phyloP scores from a whole-genome alignment of 2,797 vertebrate genomes.

The Champsocephalus esox region DNA sequence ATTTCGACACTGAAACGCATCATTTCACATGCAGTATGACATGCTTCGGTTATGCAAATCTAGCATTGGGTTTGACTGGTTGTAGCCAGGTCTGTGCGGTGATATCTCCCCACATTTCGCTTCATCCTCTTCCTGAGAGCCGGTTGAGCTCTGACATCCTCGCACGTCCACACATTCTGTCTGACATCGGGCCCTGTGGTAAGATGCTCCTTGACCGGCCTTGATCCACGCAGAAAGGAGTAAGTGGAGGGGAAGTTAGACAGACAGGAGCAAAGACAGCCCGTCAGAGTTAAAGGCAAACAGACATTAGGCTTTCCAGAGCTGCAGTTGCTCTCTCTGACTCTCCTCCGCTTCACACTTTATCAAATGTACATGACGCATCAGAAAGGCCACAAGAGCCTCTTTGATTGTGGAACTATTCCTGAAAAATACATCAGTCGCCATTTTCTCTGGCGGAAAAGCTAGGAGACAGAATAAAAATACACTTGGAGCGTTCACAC shows the following conservation, averaged over 20 bases:
- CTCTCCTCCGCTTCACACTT: conserved; percentile 73
- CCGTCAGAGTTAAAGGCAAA: conserved; percentile 86
- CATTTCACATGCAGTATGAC: conserved; percentile 35
- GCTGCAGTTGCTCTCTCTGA: conserved; percentile 72
- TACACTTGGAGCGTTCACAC: conserved; percentile 47
- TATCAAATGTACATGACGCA: conserved; percentile 87
- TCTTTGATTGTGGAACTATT: conserved; percentile 86
- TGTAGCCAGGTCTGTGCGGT: conserved; percentile 48
- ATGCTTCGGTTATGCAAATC: conserved; percentile 52
- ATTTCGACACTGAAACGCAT: conserved; percentile 35
- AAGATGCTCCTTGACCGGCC: conserved; percentile 79
- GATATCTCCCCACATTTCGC: conserved; percentile 31
- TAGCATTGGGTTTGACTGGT: conserved; percentile 20
- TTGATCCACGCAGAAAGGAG: conserved; percentile 80
- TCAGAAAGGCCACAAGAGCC: conserved; percentile 87
- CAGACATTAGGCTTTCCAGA: conserved; percentile 82
- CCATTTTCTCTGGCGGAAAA: conserved; percentile 73
- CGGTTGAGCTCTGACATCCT: conserved; percentile 62
- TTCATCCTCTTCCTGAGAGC: conserved; percentile 31
- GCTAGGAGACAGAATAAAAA: conserved; percentile 73
- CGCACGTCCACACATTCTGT: conserved; percentile 64
- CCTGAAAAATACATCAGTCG: conserved; percentile 88
- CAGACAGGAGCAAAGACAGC: conserved; percentile 83
- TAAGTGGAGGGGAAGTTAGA: conserved; percentile 85
- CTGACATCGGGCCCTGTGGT: conserved; percentile 76